These are phyloP conservation scores for Dasyurus viverrinus DNA, from an alignment of 2,113 vertebrate species.

Conservation along the genomic window DNA sequence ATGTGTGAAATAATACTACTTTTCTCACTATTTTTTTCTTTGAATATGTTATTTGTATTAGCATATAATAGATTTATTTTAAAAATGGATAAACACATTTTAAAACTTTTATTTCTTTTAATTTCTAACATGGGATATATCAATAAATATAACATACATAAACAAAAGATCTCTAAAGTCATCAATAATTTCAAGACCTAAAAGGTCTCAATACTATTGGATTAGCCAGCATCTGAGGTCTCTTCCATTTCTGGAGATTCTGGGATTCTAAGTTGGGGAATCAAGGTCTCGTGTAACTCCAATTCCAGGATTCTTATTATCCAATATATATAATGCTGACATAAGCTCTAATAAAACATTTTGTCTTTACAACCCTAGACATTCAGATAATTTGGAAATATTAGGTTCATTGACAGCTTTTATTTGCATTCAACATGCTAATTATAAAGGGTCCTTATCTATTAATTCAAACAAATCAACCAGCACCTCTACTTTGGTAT, in stretches of 20 bases:
- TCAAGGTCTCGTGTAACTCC: background rate
- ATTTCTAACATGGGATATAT: background rate
- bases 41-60: background rate
- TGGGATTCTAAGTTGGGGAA: background rate
- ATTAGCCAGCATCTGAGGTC: background rate
- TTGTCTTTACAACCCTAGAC: background rate
- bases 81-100: background rate
- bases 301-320: background rate
- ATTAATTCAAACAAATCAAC: background rate
- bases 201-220: background rate
- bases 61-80: background rate
- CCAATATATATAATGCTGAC: background rate
- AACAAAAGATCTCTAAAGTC: background rate
- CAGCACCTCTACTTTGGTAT: background rate
- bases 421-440: background rate
- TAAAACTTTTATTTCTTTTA: background rate
- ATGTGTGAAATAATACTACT: background rate
- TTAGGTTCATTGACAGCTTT: background rate
- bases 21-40: background rate
- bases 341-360: background rate
- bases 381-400: background rate
- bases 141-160: background rate
- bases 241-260: background rate
- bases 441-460: background rate
- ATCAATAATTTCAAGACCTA: background rate